phyloP scores from a whole-genome alignment of 1,140 invertebrate species.

The Rhopalosiphum maidis region DNA sequence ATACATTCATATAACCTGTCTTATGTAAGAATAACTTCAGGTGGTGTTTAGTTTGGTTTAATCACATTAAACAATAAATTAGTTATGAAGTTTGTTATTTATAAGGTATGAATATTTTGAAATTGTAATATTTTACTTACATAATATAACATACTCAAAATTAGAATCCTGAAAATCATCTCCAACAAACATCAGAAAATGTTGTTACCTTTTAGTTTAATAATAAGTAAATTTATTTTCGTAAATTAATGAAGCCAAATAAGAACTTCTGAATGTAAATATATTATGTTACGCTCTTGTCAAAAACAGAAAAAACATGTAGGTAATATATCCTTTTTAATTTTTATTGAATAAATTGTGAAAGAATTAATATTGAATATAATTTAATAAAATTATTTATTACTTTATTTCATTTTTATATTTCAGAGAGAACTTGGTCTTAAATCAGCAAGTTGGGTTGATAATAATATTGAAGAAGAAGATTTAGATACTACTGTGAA shows the following conservation, averaged over 20 bases:
- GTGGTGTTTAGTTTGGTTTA: too few relatives aligned
- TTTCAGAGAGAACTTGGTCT: slow-evolving; percentile 67
- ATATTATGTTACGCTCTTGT: not conserved
- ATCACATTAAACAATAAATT: too few relatives aligned
- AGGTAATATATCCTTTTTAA: not conserved
- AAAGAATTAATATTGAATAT: not conserved
- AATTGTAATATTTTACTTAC: not conserved
- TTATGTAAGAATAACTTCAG: too few relatives aligned
- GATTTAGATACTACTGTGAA: slow-evolving; percentile 16
- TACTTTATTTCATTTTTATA: not conserved
- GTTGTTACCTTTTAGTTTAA: too few relatives aligned
- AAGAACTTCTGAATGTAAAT: not conserved
- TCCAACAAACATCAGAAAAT: too few relatives aligned
- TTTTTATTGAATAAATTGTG: not conserved
- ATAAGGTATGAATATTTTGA: not conserved
- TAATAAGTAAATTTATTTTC: too few relatives aligned
- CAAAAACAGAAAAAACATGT: not conserved
- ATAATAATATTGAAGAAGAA: slow-evolving; percentile 39
- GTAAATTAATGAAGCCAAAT: not conserved
- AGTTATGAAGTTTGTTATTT: too few relatives aligned
- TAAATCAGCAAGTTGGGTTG: slow-evolving; percentile 64
- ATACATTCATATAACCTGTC: too few relatives aligned
- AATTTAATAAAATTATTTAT: not conserved
- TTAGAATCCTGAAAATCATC: too few relatives aligned
- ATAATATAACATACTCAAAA: too few relatives aligned